Base-by-base conservation (phyloP, 1,140 invertebrate genomes). In the Phthorimaea operculella region DNA sequence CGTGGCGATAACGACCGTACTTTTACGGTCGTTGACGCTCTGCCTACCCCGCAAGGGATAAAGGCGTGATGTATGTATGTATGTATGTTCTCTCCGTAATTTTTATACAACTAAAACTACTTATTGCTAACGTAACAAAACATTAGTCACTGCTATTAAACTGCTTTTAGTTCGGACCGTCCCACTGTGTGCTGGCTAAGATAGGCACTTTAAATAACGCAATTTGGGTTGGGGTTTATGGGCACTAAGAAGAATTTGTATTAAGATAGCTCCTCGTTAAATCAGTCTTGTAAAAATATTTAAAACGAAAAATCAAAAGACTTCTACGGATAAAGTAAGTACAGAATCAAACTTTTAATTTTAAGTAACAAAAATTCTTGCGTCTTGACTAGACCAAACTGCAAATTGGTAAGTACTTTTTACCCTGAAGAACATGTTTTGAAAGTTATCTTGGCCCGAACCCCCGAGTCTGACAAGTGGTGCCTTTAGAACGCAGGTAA, bases 371-470 rank as follows among this genome's bases (percentile, higher is more conserved):
- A 50, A 28, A 9, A 50, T 48, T 49, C 39, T 45, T 58, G 56
- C 17, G 59, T 61, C 63, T 60, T 78, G 75, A 78, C 77, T 76
- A 80, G 76, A 76, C 68, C 66, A 69, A 58, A 57, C 53, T 62
- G 14, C 56, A 62, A 45, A 55, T 74, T 76, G 75, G 70, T 79
- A 79, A 79, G 70, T 79, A 79, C 72, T 68, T 50, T 55, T 55
- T 39, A 63, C 39, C 36, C 42, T 55, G 10, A 39, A 39, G 3
- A n/a, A 12, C n/a, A 39, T 39, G 15, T 47, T 47, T 47, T 15
- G 36, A 39, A 10, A 39, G 10, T n/a, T 12, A 39, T 39, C 36
- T n/a, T 39, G 10, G 36, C 36, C 36, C 10, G 10, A 3, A 39
- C n/a, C n/a, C 10, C 8, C 36, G 10, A 39, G 10, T n/a, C 8